Percentiles rank a stretch among this genome's conserved stretches.
phyloP scores from a whole-genome alignment of 2,797 vertebrate genomes.

The Sparidentex hasta region DNA sequence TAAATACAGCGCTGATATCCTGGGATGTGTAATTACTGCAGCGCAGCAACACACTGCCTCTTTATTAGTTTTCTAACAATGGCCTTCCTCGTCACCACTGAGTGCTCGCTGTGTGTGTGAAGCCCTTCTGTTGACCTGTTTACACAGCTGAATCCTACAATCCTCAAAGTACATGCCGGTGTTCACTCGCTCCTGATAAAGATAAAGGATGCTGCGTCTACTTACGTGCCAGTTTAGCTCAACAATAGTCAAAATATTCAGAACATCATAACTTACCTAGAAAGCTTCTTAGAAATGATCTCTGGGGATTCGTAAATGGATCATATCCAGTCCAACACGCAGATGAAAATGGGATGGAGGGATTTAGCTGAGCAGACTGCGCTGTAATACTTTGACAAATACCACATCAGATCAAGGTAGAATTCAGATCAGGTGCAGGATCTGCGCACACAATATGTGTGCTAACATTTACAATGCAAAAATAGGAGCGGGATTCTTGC shows the following conservation, averaged over 20 bases:
- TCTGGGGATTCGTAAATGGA: constrained; percentile 62
- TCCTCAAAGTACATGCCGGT: constrained; percentile 26
- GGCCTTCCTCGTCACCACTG: constrained; percentile 57
- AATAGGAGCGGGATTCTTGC: constrained; percentile 34
- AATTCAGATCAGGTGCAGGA: constrained; percentile 49
- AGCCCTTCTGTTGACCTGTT: constrained; percentile 54
- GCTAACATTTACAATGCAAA: constrained; percentile 68
- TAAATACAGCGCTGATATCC: constrained; percentile 81
- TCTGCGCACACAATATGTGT: constrained; percentile 34
- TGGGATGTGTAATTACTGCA: constrained; percentile 83
- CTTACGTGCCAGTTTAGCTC: constrained; percentile 51
- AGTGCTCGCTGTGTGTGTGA: constrained; percentile 40
- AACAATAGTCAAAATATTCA: constrained; percentile 53
- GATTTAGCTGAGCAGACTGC: constrained; percentile 49
- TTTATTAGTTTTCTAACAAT: constrained; percentile 86
- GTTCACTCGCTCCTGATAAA: constrained; percentile 41
- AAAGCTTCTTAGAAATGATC: constrained; percentile 55
- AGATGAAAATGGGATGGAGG: constrained; percentile 56
- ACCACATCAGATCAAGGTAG: constrained; percentile 38
- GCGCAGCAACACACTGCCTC: constrained; percentile 71
- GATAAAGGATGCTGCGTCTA: constrained; percentile 23
- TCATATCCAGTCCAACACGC: constrained; percentile 49
- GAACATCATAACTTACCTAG: constrained; percentile 38
- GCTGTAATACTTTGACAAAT: constrained; percentile 43
- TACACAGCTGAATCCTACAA: constrained; percentile 62